Evolutionary conservation across 2,113 vertebrate species (phyloP), one percentile per base, ranked within the genome.

Genomic region (Istiophorus platypterus): DNA sequence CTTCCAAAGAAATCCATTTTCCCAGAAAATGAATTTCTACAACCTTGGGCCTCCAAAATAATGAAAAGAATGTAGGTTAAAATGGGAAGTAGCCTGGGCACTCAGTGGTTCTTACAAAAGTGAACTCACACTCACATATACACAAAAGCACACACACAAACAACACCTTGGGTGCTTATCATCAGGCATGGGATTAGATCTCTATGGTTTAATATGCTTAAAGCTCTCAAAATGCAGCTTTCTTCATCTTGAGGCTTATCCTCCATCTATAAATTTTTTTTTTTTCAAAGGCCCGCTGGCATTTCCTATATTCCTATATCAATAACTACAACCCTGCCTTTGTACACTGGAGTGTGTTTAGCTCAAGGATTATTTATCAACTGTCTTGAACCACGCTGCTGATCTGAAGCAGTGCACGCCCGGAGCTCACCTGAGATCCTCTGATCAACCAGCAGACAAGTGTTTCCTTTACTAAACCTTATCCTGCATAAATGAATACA

Each of bases 11-110:
- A 92, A 85, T 87, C 75, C 76, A 84, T 91, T 78, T 72, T 76
- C 41, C 52, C 70, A 52, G 90, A 86, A 91, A 89, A 91, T 88
- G 64, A 88, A 88, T 88, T 92, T 93, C 79, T 64, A 61, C 81
- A 84, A 81, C 47, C 76, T 72, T 56, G 24, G 73, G 78, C 72
- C 57, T 73, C 42, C 27, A 67, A 79, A 84, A 65, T 90, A 89
- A 92, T 89, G 80, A 88, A 89, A 88, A 89, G 47, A 71, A 77
- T 89, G 78, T 69, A 76, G 69, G 80, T 85, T 74, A 56, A 84
- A 92, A 85, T 80, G 39, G 80, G 59, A 87, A 77, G 73, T 34
- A 42, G 80, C 12, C 29, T 0, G 0, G 79, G 34, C 76, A 86
- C 51, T 65, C 11, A 0, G 34, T 75, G 77, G 76, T 64, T 80